These are phyloP conservation scores for Pegea sp. DNA, from an alignment of 23 tunicate genomes.

Conservation along the genomic window DNA sequence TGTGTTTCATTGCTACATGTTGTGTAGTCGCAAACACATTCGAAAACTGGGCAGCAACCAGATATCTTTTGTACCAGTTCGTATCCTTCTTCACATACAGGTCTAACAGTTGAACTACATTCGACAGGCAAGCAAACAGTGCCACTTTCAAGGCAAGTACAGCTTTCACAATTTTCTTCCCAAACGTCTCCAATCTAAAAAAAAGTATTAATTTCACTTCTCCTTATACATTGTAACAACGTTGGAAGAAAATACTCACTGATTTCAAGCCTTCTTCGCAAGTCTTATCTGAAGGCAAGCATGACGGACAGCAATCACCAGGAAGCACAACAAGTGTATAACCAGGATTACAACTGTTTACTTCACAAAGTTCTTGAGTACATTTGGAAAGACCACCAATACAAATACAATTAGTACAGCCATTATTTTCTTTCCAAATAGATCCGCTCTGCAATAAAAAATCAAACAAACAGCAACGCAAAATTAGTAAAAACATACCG, in stretches of 20 bases:
- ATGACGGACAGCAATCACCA: constrained; percentile 57
- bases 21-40: constrained; percentile 63
- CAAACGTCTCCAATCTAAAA: constrained; percentile 65
- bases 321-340: constrained; percentile 4
- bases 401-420: constrained; percentile 92
- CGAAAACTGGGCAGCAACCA: constrained; percentile 69
- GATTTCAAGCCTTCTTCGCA: constrained; percentile 40
- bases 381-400: constrained; percentile 72
- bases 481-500: constrained; percentile 20
- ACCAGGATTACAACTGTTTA: constrained; percentile 28
- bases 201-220: background rate
- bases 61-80: constrained; percentile 71
- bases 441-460: constrained; percentile 56
- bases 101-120: constrained; percentile 23
- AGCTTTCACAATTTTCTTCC: constrained; percentile 35
- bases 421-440: constrained; percentile 82
- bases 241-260: constrained; percentile 10
- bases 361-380: constrained; percentile 52
- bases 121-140: constrained; percentile 29
- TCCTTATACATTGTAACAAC: background rate
- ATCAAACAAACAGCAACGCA: too few species aligned
- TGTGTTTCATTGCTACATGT: constrained; percentile 9
- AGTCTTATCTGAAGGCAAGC: constrained; percentile 17
- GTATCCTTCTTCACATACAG: constrained; percentile 41
- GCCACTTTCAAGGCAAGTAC: constrained; percentile 56